Base-by-base conservation (phyloP, 1,140 invertebrate species). In the Brachionus rubens region DNA sequence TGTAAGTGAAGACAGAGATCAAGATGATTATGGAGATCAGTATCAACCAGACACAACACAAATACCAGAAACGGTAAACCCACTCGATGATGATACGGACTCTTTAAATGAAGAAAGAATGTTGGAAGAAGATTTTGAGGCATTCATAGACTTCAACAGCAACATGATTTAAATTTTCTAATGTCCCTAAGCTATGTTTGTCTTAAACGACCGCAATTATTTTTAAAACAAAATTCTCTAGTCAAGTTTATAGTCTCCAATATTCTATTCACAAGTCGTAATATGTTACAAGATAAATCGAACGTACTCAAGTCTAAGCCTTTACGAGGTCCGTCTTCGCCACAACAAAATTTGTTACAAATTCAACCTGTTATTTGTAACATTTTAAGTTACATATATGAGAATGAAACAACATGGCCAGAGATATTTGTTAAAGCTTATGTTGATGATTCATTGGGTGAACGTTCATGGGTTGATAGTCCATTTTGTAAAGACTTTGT, bases 361-460 rank as follows among this genome's bases (percentile, higher is more conserved):
- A 72, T 72, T 28, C 68, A 72, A 36, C 50, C 68, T 33, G 33
- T 96, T 10, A 91, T 91, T 40, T 90, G 91, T 70, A 95, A 93
- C 86, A 86, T 96, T 77, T 84, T 98, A 16, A 88, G 91, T 82
- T 87, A 89, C 77, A 91, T 90, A 12, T 94, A 91, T 85, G 86
- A 88, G 47, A 92, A 87, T 59, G 86, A 87, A 78, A 81, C 81
- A 46, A 83, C 82, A 43, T 88, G 87, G 87, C 87, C 87, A 30
- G 86, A 87, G 79, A 79, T 82, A 52, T 87, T 88, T 84, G 82
- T 88, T 4, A 87, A 86, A 80, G 87, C 93, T 0, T 98, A 93
- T 82, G 89, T 97, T 72, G 94, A 98, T 81, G 95, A 98, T 86
- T 92, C 93, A 3, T 82, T 94, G 0, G 92, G 91, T 59, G 94